Percentiles rank a stretch among this genome's conserved stretches.
These are phyloP conservation scores for Coracias cyanogaster DNA, from an alignment of 2,797 vertebrate species.

Conservation along the genomic window DNA sequence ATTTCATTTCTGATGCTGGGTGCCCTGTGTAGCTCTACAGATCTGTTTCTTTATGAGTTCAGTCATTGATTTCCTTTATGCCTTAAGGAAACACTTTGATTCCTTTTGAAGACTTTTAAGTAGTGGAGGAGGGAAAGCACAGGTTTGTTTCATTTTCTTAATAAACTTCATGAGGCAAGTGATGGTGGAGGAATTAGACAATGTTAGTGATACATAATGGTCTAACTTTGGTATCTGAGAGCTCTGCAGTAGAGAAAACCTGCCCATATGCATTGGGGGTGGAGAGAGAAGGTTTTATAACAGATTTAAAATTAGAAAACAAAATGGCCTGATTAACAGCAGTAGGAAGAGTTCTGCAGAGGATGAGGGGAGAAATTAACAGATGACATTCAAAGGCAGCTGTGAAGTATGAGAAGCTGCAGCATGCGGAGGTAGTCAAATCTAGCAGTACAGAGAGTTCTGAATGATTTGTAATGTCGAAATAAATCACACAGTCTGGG, in stretches of 20 bases:
- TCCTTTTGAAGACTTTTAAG: not conserved
- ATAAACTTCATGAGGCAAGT: not conserved
- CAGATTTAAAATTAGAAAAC: constrained; percentile 78
- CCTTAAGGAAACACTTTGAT: not conserved
- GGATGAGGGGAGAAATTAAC: constrained; percentile 73
- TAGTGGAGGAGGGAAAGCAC: constrained; percentile 1
- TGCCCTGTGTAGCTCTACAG: not conserved
- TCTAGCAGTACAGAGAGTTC: constrained; percentile 66
- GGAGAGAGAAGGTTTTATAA: constrained; percentile 75
- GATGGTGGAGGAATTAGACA: constrained; percentile 30
- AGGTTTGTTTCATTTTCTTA: constrained; percentile 45
- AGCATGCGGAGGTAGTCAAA: constrained; percentile 62
- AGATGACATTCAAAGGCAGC: constrained; percentile 72
- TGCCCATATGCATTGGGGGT: constrained; percentile 74
- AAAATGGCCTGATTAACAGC: constrained; percentile 76
- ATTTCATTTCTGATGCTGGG: not conserved
- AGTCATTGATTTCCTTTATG: constrained; percentile 34
- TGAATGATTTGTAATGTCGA: constrained; percentile 56
- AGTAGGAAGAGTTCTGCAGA: constrained; percentile 73
- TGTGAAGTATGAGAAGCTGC: constrained; percentile 72
- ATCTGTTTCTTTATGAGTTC: not conserved
- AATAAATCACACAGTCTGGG: constrained; percentile 36
- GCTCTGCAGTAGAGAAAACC: constrained; percentile 61
- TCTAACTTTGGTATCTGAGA: constrained; percentile 55
- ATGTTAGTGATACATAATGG: constrained; percentile 53